Conservation (phyloP, 2,113 vertebrate species). For the Mustelus asterias region DNA sequence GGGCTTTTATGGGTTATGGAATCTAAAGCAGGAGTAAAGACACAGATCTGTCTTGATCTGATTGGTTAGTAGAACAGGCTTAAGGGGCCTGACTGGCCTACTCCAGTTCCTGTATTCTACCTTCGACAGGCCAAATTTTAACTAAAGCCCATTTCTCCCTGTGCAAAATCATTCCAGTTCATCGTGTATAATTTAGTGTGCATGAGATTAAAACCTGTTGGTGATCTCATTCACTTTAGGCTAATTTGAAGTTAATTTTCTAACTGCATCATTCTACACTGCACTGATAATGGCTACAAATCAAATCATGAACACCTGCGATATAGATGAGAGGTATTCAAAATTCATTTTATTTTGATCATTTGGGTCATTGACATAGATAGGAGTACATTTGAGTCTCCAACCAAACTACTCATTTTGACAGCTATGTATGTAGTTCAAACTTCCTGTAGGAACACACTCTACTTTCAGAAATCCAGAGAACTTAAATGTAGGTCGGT, state of each 20-base stretch:
- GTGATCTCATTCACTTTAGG: background rate
- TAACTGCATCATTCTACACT: background rate
- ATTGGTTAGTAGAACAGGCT: too few relatives aligned
- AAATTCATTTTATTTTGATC: background rate
- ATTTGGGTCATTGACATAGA: background rate
- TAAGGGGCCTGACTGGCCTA: too few relatives aligned
- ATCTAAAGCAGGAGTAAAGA: too few relatives aligned
- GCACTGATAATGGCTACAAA: background rate
- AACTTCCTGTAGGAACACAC: background rate
- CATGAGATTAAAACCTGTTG: background rate
- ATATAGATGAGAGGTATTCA: background rate
- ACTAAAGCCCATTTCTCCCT: background rate
- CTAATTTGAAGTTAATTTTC: background rate
- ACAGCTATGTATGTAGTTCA: background rate
- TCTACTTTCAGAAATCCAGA: background rate
- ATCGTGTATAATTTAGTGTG: background rate
- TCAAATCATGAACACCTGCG: background rate
- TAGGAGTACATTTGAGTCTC: background rate
- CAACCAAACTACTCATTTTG: background rate
- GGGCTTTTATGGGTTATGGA: too few relatives aligned
- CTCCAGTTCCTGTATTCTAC: too few relatives aligned
- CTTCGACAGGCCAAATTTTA: background rate
- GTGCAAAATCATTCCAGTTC: background rate
- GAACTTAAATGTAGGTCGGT: background rate
- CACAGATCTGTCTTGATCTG: too few relatives aligned